Base-by-base conservation (phyloP, 2,888 invertebrate genomes). In the Zaprionus bogoriensis region DNA sequence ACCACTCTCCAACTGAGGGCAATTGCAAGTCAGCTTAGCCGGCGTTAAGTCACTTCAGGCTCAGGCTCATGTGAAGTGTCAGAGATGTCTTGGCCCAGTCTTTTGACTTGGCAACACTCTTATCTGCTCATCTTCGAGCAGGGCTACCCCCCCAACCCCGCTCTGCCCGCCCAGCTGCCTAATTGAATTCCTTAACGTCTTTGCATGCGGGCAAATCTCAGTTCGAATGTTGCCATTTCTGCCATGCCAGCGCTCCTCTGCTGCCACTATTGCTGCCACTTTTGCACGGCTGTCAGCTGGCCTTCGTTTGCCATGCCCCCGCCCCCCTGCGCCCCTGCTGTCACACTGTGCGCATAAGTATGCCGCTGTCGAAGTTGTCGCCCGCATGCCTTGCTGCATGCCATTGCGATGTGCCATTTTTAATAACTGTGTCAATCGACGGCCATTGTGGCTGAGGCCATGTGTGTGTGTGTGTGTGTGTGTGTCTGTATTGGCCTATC, bases 121-220 rank as follows among this genome's bases (percentile, higher is more conserved):
- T 79, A 73, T 70, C 80, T 64, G 70, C 60, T 64, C 69, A 66
- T 61, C 25, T 32, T n/a, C n/a, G n/a, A n/a, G n/a, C 14, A 14
- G 2, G 30, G 12, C n/a, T n/a, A n/a, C n/a, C n/a, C n/a, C n/a
- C n/a, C n/a, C n/a, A n/a, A n/a, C n/a, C n/a, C n/a, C 77, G 25
- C 50, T 47, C 60, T 50, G 36, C 59, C 71, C 67, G 74, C 83
- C 78, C 80, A 80, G 85, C 80, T 85, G 79, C 82, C 85, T 80
- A 80, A 80, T 80, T 80, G 80, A 85, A 80, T 85, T 85, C 85
- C 85, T 85, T 85, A 79, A 64, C 82, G 58, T 57, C 45, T 48
- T 25, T 28, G 27, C 27, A 27, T 32, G 7, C 78, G 63, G 63
- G 79, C 75, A 82, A 80, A 80, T 84, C 80, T 78, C 73, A 32